Evolutionary conservation across 2,888 invertebrate genomes (phyloP).

Genomic region (Chrysolina oricalcia): DNA sequence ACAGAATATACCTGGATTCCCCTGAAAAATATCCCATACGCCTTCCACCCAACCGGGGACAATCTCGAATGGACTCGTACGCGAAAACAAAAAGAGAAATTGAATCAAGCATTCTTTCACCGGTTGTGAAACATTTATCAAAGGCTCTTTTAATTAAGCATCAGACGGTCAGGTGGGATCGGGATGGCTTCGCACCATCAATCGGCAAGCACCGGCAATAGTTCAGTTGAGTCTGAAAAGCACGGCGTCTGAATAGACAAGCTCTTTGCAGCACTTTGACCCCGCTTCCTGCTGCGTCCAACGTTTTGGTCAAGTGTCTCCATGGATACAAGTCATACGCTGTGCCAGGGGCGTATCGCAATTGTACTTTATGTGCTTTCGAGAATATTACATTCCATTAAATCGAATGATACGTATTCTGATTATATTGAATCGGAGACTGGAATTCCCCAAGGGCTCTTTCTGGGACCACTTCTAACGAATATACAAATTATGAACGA

Average conservation of each 20-base stretch:
- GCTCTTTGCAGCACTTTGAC: slow-evolving; percentile 55
- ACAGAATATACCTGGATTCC: not conserved
- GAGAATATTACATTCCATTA: too few species aligned
- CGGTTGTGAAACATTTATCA: slow-evolving; percentile 53
- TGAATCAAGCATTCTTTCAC: not conserved
- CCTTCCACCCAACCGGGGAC: too few species aligned
- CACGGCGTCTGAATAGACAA: slow-evolving; percentile 45
- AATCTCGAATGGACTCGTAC: too few species aligned
- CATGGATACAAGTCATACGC: slow-evolving; percentile 52
- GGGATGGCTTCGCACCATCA: slow-evolving; percentile 57
- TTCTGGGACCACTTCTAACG: too few species aligned
- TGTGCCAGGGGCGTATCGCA: slow-evolving; percentile 33
- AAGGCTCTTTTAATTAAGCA: slow-evolving; percentile 65
- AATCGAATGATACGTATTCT: too few species aligned
- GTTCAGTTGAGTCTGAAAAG: slow-evolving; percentile 45
- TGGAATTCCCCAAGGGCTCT: too few species aligned
- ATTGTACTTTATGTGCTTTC: not conserved
- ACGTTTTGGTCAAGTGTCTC: slow-evolving; percentile 55
- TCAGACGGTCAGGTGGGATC: slow-evolving; percentile 58
- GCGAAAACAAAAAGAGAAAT: not conserved
- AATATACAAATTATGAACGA: too few species aligned
- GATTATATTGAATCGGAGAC: too few species aligned
- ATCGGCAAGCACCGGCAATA: slow-evolving; percentile 51
- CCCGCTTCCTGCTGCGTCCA: slow-evolving; percentile 43
- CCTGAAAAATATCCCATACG: not conserved